Conservation (phyloP, 2,888 invertebrate genomes). For the Scelioninae gen. 1 region DNA sequence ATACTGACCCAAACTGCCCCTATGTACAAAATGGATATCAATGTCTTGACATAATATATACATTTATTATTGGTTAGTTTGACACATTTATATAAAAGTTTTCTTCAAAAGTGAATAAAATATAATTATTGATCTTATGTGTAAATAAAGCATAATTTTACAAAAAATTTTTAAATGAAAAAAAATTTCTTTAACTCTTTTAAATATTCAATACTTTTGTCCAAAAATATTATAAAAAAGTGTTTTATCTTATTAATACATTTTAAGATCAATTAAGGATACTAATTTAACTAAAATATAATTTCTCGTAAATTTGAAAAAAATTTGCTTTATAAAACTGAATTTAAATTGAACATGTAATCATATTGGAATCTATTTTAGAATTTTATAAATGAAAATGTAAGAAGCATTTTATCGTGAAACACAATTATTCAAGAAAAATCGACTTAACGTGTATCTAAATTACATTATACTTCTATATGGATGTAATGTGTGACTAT, state of each 20-base stretch:
- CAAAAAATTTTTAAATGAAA: too few species aligned
- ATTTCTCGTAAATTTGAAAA: too few species aligned
- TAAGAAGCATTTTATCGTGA: slow-evolving; percentile 10
- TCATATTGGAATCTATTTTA: too few species aligned
- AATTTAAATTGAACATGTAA: too few species aligned
- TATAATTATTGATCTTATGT: too few species aligned
- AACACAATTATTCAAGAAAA: slow-evolving; percentile 7
- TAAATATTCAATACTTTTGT: neutral
- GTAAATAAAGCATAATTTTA: too few species aligned
- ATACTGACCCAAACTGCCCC: slow-evolving; percentile 44
- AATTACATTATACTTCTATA: slow-evolving; percentile 32
- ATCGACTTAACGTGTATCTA: slow-evolving; percentile 9
- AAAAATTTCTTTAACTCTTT: too few species aligned
- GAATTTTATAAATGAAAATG: neutral
- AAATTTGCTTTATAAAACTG: too few species aligned
- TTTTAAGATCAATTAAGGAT: too few species aligned
- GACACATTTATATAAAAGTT: neutral
- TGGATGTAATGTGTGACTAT: slow-evolving; percentile 11
- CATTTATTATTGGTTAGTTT: slow-evolving; percentile 6
- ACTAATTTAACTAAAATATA: too few species aligned
- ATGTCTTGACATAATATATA: slow-evolving; percentile 19
- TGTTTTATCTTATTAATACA: too few species aligned
- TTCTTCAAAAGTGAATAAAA: too few species aligned
- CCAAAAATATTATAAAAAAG: neutral
- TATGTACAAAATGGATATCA: slow-evolving; percentile 26